These are phyloP conservation scores for Nannospalax galili DNA, from an alignment of 2,113 vertebrate genomes.

Conservation along the genomic window DNA sequence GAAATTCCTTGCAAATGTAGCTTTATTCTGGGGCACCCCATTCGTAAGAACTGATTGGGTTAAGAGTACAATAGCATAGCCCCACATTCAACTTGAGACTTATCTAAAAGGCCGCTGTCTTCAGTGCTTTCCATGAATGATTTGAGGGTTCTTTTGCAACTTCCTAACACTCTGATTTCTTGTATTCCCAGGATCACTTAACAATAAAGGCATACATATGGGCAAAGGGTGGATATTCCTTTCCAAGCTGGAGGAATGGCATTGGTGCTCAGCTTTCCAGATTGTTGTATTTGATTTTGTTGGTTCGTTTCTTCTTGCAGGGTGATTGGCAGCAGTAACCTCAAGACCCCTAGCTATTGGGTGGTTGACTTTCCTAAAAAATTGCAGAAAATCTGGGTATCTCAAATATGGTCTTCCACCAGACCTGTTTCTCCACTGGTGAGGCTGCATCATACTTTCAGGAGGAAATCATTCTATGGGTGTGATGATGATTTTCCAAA, in stretches of 20 bases:
- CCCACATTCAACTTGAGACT: not conserved
- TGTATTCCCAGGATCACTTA: not conserved
- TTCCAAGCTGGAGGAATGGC: not conserved
- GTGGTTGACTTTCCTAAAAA: not conserved
- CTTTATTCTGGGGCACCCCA: not conserved
- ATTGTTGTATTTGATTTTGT: not conserved
- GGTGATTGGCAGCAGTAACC: not conserved
- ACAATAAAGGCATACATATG: not conserved
- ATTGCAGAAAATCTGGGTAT: not conserved
- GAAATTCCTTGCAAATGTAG: not conserved
- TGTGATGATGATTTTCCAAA: not conserved
- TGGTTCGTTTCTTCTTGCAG: not conserved
- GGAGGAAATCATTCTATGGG: not conserved
- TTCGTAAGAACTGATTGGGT: not conserved
- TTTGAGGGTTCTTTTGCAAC: not conserved
- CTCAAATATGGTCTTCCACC: not conserved
- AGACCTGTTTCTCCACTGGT: not conserved
- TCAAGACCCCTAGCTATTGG: not conserved
- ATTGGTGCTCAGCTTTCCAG: not conserved
- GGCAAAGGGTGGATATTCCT: not conserved
- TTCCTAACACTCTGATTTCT: not conserved
- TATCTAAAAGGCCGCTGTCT: not conserved
- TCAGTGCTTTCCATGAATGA: not conserved
- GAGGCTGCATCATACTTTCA: not conserved
- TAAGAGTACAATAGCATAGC: not conserved